These are phyloP conservation scores for Atherinosoma microstoma DNA, from an alignment of 2,797 vertebrate species.

Conservation along the genomic window DNA sequence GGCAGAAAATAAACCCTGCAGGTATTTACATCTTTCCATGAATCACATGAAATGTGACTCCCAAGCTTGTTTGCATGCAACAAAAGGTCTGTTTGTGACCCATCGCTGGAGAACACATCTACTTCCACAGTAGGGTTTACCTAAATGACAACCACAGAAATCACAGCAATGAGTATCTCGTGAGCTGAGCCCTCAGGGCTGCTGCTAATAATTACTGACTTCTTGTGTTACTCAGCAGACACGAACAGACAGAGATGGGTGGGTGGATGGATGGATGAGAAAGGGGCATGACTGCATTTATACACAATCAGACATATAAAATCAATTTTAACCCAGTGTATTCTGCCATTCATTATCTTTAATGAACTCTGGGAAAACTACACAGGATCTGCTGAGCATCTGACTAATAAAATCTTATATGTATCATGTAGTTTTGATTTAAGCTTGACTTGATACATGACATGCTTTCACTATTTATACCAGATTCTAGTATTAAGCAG, in stretches of 20 bases:
- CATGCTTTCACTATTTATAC: not conserved
- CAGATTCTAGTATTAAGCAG: not conserved
- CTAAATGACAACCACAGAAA: constrained; percentile 39
- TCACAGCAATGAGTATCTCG: constrained; percentile 55
- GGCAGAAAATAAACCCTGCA: constrained; percentile 15
- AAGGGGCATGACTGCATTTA: constrained; percentile 21
- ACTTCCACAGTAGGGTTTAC: constrained; percentile 21
- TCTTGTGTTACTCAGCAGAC: constrained; percentile 32
- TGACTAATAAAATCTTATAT: not conserved
- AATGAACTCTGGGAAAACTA: not conserved
- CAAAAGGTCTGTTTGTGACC: constrained; percentile 32
- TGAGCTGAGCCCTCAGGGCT: constrained; percentile 50
- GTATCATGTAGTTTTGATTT: not conserved
- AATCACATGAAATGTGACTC: constrained; percentile 15
- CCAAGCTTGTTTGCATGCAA: constrained; percentile 10
- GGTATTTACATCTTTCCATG: constrained; percentile 22
- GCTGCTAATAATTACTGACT: constrained; percentile 53
- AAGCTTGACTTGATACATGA: not conserved
- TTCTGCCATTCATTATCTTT: not conserved
- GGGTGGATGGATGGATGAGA: constrained; percentile 1
- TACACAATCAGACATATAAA: not conserved
- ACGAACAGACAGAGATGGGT: constrained; percentile 8
- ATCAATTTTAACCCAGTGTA: not conserved
- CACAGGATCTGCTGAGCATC: not conserved
- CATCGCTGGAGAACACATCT: constrained; percentile 13